These are phyloP conservation scores for Thripadectes ignobilis DNA, from an alignment of 2,797 vertebrate genomes.

Conservation along the genomic window DNA sequence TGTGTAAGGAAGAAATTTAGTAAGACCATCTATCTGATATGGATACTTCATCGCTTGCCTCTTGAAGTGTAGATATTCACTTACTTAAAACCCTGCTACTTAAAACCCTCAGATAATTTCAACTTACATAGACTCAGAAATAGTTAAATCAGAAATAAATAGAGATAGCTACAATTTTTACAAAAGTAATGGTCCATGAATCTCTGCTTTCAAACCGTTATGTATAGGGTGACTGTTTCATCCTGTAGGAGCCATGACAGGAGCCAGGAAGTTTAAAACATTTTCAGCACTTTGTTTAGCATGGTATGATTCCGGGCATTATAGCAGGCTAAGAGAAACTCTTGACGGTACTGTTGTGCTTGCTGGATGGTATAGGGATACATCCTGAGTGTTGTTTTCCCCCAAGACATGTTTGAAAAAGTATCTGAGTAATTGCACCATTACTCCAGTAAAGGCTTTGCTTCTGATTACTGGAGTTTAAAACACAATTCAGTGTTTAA, in stretches of 20 bases:
- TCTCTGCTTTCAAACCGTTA: slow-evolving; percentile 34
- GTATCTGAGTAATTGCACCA: not conserved
- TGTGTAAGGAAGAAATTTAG: not conserved
- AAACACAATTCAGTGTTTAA: not conserved
- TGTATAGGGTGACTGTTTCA: not conserved
- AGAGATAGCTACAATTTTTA: not conserved
- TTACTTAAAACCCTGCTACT: not conserved
- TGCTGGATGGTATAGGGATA: not conserved
- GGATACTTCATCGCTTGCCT: not conserved
- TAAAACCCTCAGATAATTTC: not conserved
- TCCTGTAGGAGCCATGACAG: not conserved
- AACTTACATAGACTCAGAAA: not conserved
- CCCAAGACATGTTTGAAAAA: not conserved
- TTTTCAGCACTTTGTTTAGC: slow-evolving; percentile 14
- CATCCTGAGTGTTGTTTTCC: rapidly evolving
- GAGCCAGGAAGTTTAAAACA: slow-evolving; percentile 47
- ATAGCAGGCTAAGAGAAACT: not conserved
- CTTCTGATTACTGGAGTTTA: not conserved
- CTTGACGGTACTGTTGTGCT: not conserved
- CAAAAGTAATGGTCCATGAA: not conserved
- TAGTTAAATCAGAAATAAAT: not conserved
- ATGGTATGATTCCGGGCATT: not conserved
- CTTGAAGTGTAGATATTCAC: not conserved
- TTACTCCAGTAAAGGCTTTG: not conserved
- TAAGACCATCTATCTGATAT: not conserved